Base-by-base conservation (phyloP, 2,888 invertebrate genomes). In the Eilema depressum region DNA sequence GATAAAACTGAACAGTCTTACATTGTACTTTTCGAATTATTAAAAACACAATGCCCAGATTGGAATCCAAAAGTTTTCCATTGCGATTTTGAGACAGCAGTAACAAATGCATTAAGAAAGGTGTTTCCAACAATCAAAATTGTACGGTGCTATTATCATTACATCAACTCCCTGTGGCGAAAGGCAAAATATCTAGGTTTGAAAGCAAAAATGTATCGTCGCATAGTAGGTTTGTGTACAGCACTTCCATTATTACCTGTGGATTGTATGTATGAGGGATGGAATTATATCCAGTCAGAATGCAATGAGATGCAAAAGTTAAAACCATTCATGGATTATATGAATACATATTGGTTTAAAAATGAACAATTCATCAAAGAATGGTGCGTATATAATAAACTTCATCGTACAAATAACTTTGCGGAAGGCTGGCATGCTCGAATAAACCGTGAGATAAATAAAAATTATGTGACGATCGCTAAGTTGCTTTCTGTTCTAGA, bases 191-290 rank as follows among this genome's bases (percentile, higher is more conserved):
- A 14, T 37, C 37, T 61, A 61, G 28, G 26, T 61, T 61, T 61
- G 61, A 25, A 61, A 61, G 30, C 28, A 0, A 28, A 61, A 20
- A 61, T 59, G 20, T 59, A 47, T 17, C 12, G 17, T 53, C 53
- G 53, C 53, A 53, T 53, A 53, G 53, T 53, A 33, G 33, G 33
- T 33, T 33, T 33, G 33, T 33, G 33, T 33, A 33, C 33, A 33
- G 33, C 33, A 33, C 53, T 53, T 53, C n/a, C 20, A 53, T 53
- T n/a, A 56, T 23, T 56, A 56, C 56, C n/a, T 56, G 56, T 56
- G 23, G 23, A 56, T 61, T 66, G 68, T 28, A 70, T 68, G 61
- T 75, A 56, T 23, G 56, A 56, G 56, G 56, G 10, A 56, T 56
- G 56, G 56, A 56, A 56, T 56, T 56, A 56, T 56, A 56, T 23